Conservation (phyloP, 2,113 vertebrate genomes). For the Lophura nycthemera region DNA sequence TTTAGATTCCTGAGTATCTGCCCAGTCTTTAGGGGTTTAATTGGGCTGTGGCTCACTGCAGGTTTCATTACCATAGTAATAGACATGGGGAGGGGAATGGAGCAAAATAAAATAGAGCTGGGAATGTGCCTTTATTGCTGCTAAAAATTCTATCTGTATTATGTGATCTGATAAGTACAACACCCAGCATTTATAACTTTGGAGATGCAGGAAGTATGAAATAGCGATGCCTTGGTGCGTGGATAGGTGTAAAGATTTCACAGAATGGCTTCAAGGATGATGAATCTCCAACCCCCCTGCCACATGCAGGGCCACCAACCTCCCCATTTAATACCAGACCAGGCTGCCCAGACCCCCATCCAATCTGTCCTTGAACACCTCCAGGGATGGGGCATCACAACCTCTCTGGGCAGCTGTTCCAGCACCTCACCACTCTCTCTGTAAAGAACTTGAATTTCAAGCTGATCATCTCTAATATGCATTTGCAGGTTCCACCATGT, state of each 20-base stretch:
- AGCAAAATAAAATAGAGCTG: not conserved
- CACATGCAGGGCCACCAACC: no score
- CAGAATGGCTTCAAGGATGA: no score
- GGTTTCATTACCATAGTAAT: constrained; percentile 22
- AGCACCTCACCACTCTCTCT: no score
- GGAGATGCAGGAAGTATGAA: not conserved
- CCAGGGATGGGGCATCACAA: no score
- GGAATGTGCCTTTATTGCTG: not conserved
- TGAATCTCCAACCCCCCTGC: no score
- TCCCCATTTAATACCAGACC: no score
- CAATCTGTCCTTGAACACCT: no score
- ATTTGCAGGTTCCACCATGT: not conserved
- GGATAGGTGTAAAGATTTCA: not conserved
- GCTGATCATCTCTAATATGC: not conserved
- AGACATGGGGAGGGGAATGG: not conserved
- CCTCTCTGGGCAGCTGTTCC: no score
- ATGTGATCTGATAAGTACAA: not conserved
- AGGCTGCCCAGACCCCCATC: no score
- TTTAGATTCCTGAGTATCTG: constrained; percentile 21
- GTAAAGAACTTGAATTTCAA: not conserved
- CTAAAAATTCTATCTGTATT: not conserved
- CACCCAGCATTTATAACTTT: not conserved
- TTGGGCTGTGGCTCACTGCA: not conserved
- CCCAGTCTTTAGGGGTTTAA: constrained; percentile 17
- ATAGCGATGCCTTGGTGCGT: not conserved